A percentile compares a stretch with the other conserved stretches of the same genome.
Conservation (phyloP, 92 coral and sea anemone species). For the Parazoanthus atlanticus region DNA sequence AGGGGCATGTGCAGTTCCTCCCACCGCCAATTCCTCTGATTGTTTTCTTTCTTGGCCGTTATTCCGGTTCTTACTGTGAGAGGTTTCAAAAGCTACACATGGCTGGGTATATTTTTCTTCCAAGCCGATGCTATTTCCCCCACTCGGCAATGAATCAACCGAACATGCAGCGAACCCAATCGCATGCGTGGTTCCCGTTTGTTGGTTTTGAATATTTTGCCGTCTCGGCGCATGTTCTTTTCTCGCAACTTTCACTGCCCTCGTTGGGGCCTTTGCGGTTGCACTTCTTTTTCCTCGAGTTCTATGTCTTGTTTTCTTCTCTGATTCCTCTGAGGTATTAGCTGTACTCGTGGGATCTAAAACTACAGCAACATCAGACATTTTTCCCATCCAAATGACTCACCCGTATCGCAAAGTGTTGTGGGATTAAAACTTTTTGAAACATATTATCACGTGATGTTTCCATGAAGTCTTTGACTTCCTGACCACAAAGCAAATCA, state of each 20-base stretch:
- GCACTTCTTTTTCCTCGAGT: constrained; percentile 18
- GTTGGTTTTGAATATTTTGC: background rate
- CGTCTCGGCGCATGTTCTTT: constrained; percentile 1
- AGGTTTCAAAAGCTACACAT: background rate
- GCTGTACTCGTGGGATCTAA: background rate
- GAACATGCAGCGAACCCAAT: background rate
- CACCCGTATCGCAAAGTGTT: constrained; percentile 29
- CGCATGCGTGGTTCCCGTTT: constrained; percentile 23
- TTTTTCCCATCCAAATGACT: constrained; percentile 18
- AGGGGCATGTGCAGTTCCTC: no score
- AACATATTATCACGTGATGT: background rate
- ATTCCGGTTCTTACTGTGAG: background rate
- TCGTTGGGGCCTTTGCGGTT: background rate
- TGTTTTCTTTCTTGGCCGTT: background rate
- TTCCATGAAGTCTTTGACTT: background rate
- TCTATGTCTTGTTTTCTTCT: constrained; percentile 9
- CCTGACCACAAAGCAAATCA: no score
- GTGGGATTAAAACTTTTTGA: constrained; percentile 18
- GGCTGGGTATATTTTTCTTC: background rate
- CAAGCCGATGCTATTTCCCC: background rate
- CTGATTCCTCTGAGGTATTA: background rate
- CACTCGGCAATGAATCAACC: constrained; percentile 20
- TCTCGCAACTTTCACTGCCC: constrained; percentile 21
- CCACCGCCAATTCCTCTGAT: background rate
- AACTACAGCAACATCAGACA: background rate